Percentiles rank a stretch among this genome's conserved stretches.
Conservation (phyloP, 2,888 invertebrate genomes). For the Sarcophaga caerulescens region DNA sequence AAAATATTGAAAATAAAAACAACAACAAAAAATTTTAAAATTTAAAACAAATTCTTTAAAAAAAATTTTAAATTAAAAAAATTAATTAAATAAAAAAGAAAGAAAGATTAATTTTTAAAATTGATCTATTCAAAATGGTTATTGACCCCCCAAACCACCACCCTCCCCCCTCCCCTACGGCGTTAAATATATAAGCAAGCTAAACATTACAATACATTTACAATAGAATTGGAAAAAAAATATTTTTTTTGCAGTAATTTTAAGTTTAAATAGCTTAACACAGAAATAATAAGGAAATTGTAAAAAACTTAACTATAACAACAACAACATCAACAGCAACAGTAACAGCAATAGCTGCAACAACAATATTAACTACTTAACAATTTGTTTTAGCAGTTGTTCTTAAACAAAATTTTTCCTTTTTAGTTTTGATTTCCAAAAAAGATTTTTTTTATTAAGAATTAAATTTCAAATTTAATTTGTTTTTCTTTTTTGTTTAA, state of each 20-base stretch:
- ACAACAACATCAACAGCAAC: constrained; percentile 16
- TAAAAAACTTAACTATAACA: background rate
- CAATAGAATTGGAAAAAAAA: background rate
- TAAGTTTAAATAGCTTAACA: constrained; percentile 35
- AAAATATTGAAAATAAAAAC: background rate
- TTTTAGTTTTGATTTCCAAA: no score
- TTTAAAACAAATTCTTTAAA: background rate
- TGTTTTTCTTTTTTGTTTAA: no score
- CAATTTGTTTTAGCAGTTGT: constrained; percentile 32
- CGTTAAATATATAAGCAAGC: constrained; percentile 11
- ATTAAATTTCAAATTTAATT: constrained; percentile 29
- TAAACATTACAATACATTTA: background rate
- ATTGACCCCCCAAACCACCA: background rate
- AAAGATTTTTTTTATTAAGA: background rate
- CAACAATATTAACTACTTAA: constrained; percentile 28
- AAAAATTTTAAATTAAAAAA: background rate
- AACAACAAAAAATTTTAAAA: background rate
- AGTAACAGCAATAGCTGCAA: constrained; percentile 15
- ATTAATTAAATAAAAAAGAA: background rate
- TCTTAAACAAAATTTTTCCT: background rate
- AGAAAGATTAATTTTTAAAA: constrained; percentile 47
- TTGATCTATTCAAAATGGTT: constrained; percentile 1
- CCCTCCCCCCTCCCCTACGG: background rate
- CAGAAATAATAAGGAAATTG: background rate
- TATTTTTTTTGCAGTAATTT: constrained; percentile 31